These are phyloP conservation scores for Galbula dea DNA, from an alignment of 2,113 vertebrate genomes.

Conservation along the genomic window DNA sequence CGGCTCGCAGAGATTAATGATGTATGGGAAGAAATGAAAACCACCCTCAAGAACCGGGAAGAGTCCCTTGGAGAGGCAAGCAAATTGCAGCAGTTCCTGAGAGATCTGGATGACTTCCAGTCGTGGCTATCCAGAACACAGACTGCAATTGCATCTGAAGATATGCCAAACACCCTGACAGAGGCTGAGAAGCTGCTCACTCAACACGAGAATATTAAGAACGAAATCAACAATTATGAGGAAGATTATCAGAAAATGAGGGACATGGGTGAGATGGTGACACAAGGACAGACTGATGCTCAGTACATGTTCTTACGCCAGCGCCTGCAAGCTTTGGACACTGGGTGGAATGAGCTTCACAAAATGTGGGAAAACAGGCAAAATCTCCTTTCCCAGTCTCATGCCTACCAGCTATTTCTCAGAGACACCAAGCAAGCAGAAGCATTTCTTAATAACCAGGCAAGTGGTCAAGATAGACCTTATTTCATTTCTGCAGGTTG, in stretches of 20 bases:
- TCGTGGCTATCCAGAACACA: conserved; percentile 97
- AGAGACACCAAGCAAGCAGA: conserved; percentile 97
- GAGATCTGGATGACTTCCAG: conserved; percentile 97
- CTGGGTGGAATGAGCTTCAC: conserved; percentile 97
- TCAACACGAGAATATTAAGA: conserved; percentile 96
- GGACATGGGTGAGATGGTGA: conserved; percentile 99
- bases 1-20: conserved; percentile 88
- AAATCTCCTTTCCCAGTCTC: conserved; percentile 94
- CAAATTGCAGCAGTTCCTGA: conserved; percentile 97
- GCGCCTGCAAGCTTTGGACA: conserved; percentile 94
- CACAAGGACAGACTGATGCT: conserved; percentile 93
- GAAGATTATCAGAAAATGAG: conserved; percentile 99
- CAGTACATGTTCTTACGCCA: conserved; percentile 99
- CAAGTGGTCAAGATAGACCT: conserved; percentile 46
- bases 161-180: conserved; percentile 93
- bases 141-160: conserved; percentile 95
- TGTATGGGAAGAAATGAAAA: conserved; percentile 98
- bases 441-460: conserved; percentile 99
- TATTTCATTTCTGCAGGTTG: not conserved
- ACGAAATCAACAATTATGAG: conserved; percentile 96
- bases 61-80: conserved; percentile 96
- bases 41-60: conserved; percentile 90
- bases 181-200: conserved; percentile 97
- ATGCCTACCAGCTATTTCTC: conserved; percentile 95
- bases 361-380: conserved; percentile 99